Percentiles rank a stretch among this genome's conserved stretches.
Evolutionary conservation across 2,797 vertebrate species (phyloP).

Genomic region (Falco peregrinus): DNA sequence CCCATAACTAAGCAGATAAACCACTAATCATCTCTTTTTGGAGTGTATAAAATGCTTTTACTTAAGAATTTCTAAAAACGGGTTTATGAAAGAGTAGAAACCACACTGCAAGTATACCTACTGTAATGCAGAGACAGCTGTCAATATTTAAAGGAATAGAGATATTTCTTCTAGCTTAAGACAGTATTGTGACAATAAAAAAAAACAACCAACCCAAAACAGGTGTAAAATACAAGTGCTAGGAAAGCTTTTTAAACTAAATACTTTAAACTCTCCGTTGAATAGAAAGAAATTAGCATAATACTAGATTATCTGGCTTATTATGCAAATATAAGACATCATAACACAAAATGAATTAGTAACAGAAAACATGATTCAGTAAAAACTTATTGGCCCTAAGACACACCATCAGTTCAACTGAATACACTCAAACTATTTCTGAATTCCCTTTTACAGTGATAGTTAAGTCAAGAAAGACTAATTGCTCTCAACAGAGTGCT

Average conservation of each 20-base stretch:
- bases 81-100: not conserved
- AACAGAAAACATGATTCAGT: not conserved
- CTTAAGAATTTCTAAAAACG: not conserved
- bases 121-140: not conserved
- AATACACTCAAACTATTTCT: not conserved
- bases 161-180: not conserved
- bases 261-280: not conserved
- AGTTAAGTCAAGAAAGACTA: conserved; percentile 25
- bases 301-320: not conserved
- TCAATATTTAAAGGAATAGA: not conserved
- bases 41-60: not conserved
- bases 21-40: not conserved
- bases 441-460: not conserved
- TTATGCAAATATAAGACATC: not conserved
- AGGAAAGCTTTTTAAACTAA: not conserved
- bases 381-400: not conserved
- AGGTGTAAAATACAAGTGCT: not conserved
- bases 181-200: not conserved
- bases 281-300: not conserved
- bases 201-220: not conserved
- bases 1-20: not conserved
- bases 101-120: not conserved
- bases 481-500: conserved; percentile 7
- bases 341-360: not conserved
- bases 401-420: not conserved